Base-by-base conservation (phyloP, 2,797 vertebrate genomes). In the Vireo griseus region DNA sequence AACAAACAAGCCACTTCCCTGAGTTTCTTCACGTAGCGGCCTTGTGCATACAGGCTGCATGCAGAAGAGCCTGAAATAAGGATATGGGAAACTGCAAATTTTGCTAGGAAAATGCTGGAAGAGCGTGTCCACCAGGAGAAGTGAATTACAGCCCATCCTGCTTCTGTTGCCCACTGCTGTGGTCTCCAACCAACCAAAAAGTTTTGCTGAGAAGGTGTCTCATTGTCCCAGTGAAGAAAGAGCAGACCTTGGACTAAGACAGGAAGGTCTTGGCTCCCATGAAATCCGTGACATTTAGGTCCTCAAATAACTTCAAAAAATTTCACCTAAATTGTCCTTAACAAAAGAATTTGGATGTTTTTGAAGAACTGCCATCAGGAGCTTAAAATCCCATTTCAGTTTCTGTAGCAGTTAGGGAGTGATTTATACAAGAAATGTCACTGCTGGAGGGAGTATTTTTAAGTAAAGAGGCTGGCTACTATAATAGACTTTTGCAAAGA, bases 401-500 rank as follows among this genome's bases (percentile, higher is more conserved):
- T 92, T 79, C 55, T 74, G 54, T 33, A 71, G 33, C 39, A 73
- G 35, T 55, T 84, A 77, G 7, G 25, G 18, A 91, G 17, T 82
- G 73, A 93, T 94, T 92, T 91, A 66, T 77, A 42, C 5, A 86
- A 54, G 42, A 91, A 93, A 58, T 63, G 9, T 45, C 75, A 65
- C 35, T 51, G 54, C 51, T 89, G 63, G 62, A 71, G 24, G 65
- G 65, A 94, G 6, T 21, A 13, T 65, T 74, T 95, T 74, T 77
- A 68, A 83, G 54, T 62, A 68, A 91, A 91, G 50, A 88, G 37
- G 13, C 59, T 92, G 31, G 45, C 51, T 77, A 31, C 50, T n/a
- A 22, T 65, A 93, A 93, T 22, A 91, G 75, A 92, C 39, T 84
- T 94, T 40, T 77, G 50, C 25, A 65, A 93, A 89, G 57, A 87